Evolutionary conservation across 2,113 vertebrate species (phyloP).

Genomic region (Prunella fulvescens): DNA sequence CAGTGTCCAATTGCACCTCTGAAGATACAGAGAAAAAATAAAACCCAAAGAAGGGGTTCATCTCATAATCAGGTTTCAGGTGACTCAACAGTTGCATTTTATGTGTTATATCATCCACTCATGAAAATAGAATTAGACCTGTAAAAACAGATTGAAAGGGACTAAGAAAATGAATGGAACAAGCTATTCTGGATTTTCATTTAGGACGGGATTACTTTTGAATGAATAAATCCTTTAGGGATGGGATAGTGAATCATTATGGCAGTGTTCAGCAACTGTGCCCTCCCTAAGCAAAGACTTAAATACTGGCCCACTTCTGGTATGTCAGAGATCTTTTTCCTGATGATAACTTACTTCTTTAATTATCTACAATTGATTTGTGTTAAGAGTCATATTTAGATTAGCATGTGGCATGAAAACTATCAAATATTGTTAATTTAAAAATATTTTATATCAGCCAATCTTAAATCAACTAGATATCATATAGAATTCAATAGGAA

Average conservation of each 20-base stretch:
- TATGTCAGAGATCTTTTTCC: neutral
- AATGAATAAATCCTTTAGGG: neutral
- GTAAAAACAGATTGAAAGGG: neutral
- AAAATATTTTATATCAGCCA: neutral
- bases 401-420: slow-evolving; percentile 1
- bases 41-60: neutral
- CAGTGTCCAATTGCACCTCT: neutral
- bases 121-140: neutral
- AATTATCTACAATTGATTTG: neutral
- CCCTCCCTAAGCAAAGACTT: neutral
- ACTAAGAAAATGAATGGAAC: neutral
- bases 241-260: neutral
- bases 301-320: neutral
- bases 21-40: neutral
- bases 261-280: neutral
- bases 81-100: neutral
- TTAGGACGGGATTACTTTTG: neutral
- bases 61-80: neutral
- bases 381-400: neutral
- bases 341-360: neutral
- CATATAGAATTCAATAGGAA: neutral
- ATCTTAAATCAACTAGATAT: neutral
- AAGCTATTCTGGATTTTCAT: neutral
- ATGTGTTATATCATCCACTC: neutral
- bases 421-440: neutral